A percentile compares a stretch with the other conserved stretches of the same genome.
These are phyloP conservation scores for Dinocampus coccinellae DNA, from an alignment of 2,888 invertebrate genomes.

Conservation along the genomic window DNA sequence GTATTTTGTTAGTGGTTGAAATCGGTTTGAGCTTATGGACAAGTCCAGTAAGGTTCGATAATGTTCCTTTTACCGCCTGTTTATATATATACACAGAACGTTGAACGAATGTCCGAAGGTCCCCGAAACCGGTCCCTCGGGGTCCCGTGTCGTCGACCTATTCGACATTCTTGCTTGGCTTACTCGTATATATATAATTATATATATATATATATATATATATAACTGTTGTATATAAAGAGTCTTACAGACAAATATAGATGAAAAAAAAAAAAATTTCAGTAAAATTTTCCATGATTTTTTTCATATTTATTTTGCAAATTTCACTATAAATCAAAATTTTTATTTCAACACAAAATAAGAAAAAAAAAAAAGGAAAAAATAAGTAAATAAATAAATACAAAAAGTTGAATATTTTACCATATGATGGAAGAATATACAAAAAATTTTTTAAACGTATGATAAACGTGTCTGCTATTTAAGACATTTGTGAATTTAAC, in stretches of 20 bases:
- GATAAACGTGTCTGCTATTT: neutral
- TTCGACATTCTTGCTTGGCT: slow-evolving; percentile 64
- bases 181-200: slow-evolving; percentile 31
- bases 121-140: slow-evolving; percentile 65
- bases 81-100: neutral
- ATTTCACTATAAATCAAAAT: no score
- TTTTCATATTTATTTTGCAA: neutral
- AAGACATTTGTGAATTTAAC: neutral
- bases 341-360: no score
- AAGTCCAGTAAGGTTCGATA: neutral
- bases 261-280: neutral
- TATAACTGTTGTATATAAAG: neutral
- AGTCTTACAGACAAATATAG: neutral
- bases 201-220: neutral
- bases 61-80: neutral
- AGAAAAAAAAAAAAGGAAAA: no score
- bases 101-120: slow-evolving; percentile 55
- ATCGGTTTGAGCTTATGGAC: neutral
- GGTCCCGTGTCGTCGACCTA: slow-evolving; percentile 66
- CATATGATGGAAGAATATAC: no score
- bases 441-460: neutral
- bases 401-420: no score
- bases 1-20: neutral
- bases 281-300: neutral
- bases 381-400: no score